phyloP scores from a whole-genome alignment of 2,797 vertebrate species.

The Squalus acanthias region DNA sequence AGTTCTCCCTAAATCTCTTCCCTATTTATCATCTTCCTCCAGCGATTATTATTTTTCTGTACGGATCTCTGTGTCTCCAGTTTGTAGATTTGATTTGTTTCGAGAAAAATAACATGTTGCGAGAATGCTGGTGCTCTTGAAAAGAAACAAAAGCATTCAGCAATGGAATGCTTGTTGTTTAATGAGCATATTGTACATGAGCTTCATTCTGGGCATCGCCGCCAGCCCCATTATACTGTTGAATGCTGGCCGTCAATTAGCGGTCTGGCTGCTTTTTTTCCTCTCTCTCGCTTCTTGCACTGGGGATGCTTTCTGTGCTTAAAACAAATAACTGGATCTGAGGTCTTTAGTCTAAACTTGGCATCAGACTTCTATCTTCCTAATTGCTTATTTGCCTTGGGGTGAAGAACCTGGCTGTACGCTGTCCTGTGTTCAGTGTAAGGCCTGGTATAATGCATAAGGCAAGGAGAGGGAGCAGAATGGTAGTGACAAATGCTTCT shows the following conservation, averaged over 20 bases:
- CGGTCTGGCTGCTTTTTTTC: not conserved
- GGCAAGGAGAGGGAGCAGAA: not conserved
- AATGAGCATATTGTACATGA: not conserved
- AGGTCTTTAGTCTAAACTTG: slow-evolving; percentile 15
- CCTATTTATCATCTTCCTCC: too few species aligned
- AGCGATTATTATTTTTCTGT: not conserved
- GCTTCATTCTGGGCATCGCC: not conserved
- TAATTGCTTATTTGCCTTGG: slow-evolving; percentile 33
- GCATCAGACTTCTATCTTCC: slow-evolving; percentile 20
- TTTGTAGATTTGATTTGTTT: not conserved
- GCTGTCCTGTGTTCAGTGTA: not conserved
- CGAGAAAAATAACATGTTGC: not conserved
- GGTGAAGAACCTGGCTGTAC: not conserved
- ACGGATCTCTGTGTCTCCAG: not conserved
- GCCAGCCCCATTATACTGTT: not conserved
- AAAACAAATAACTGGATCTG: not conserved
- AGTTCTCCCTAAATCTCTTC: not conserved
- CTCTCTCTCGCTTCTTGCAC: not conserved
- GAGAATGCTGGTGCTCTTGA: not conserved
- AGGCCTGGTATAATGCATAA: not conserved
- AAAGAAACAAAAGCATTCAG: not conserved
- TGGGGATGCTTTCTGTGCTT: not conserved
- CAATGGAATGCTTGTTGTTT: slow-evolving; percentile 12
- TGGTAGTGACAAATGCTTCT: not conserved
- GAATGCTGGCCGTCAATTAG: slow-evolving; percentile 21